Conservation (phyloP, 2,797 vertebrate species). For the Avahi laniger region DNA sequence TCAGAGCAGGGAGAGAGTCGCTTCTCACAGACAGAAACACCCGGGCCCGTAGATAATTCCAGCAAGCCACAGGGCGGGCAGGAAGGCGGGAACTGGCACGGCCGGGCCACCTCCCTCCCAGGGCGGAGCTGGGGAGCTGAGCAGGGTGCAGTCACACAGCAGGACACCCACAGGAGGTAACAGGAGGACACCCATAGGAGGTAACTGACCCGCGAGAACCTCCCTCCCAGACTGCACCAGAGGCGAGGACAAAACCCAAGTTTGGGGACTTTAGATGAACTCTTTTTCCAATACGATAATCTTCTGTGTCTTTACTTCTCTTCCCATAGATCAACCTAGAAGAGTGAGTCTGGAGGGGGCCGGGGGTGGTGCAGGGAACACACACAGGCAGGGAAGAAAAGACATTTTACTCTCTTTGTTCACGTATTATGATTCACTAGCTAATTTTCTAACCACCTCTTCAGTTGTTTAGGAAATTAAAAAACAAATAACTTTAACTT, state of each 20-base stretch:
- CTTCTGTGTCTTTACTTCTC: background rate
- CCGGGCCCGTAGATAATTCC: background rate
- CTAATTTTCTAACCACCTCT: background rate
- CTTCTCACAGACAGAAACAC: background rate
- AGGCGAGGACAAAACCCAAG: background rate
- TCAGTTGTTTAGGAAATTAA: background rate
- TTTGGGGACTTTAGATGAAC: background rate
- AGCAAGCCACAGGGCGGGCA: background rate
- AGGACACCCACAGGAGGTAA: too few relatives aligned
- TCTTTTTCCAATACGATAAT: background rate
- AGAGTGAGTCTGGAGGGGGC: background rate
- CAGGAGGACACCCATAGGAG: too few relatives aligned
- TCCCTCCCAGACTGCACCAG: background rate
- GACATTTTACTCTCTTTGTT: background rate
- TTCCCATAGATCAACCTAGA: too few relatives aligned
- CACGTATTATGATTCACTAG: background rate
- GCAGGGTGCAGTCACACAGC: background rate
- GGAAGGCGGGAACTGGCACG: fast-evolving
- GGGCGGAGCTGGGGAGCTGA: background rate
- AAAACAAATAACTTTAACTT: background rate
- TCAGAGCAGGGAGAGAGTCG: background rate
- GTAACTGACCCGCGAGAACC: fast-evolving
- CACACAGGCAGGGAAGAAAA: background rate
- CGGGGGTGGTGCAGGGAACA: fast-evolving
- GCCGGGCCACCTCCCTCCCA: background rate